Evolutionary conservation across 2,113 vertebrate genomes (phyloP), one percentile per base, ranked within the genome.

Genomic region (Galemys pyrenaicus): DNA sequence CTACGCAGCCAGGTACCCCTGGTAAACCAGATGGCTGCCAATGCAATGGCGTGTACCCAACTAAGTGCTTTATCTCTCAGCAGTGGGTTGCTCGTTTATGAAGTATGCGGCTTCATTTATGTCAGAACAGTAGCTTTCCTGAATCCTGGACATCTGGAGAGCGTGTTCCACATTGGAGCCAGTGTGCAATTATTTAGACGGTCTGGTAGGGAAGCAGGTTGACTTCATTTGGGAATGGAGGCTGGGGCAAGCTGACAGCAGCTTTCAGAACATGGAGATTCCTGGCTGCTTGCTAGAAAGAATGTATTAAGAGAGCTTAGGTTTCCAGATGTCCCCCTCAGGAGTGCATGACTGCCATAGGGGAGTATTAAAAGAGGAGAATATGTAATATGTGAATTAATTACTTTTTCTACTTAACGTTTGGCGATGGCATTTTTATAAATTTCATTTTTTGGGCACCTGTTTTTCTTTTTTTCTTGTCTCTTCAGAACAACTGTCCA

Each of bases 61-160:
- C 39, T 70, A 58, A 89, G n/a, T 13, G 37, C 41, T 71, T 68
- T 96, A 82, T 74, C 64, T 96, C 20, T 95, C n/a, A 92, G 51
- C 60, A 94, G 73, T 60, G 96, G 67, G 93, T 89, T 97, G 89
- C 92, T 95, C 96, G 75, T 82, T 92, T 86, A 60, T 94, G 79
- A 92, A 68, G 71, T 81, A 77, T 17, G 64, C 89, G 39, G 58
- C 16, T 88, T 75, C 46, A 44, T 74, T 93, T 92, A 30, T 71
- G 60, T 92, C 73, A 92, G 95, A 83, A 94, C 86, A 92, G 17
- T 60, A 81, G 46, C 65, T 35, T 97, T 80, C 91, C 11, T 87
- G 73, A 71, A 78, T 87, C 44, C 30, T 37, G 89, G 89, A 67
- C 89, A 96, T 92, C 95, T 97, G 96, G 94, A 95, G 86, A 92